phyloP scores from a whole-genome alignment of 2,888 invertebrate species.

The Stramonita haemastoma region DNA sequence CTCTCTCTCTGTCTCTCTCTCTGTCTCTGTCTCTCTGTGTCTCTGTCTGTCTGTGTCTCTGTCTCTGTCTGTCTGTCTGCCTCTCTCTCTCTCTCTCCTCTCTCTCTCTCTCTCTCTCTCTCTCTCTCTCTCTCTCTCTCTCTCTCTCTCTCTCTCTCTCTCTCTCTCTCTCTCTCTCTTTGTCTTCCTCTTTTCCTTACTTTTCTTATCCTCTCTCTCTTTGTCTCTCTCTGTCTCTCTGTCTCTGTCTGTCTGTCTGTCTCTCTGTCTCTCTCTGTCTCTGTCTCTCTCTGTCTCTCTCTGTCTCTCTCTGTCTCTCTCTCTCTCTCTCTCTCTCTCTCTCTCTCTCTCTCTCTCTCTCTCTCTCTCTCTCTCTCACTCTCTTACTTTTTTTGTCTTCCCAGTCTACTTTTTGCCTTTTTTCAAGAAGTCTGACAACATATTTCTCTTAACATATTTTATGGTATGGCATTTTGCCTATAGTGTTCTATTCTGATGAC shows the following conservation, averaged over 20 bases:
- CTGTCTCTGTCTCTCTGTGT: no score
- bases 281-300: conserved; percentile 1
- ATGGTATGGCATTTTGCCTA: no score
- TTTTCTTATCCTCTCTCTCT: neutral
- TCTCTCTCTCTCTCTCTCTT: neutral
- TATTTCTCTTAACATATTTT: no score
- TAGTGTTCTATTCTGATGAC: no score
- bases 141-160: neutral
- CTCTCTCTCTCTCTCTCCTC: neutral
- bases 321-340: conserved; percentile 21
- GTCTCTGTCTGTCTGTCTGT: conserved; percentile 10
- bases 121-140: neutral
- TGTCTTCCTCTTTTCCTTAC: neutral
- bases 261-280: conserved; percentile 12
- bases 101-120: no score
- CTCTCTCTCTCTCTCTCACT: conserved; percentile 7
- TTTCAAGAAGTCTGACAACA: no score
- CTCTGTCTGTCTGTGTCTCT: no score
- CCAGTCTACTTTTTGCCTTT: no score
- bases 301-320: neutral
- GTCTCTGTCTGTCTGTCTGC: no score
- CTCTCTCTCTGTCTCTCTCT: no score
- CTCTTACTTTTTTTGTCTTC: neutral
- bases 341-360: no score
- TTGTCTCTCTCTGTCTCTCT: conserved; percentile 11